These are phyloP conservation scores for Podilymbus podiceps DNA, from an alignment of 2,113 vertebrate genomes.

Conservation along the genomic window DNA sequence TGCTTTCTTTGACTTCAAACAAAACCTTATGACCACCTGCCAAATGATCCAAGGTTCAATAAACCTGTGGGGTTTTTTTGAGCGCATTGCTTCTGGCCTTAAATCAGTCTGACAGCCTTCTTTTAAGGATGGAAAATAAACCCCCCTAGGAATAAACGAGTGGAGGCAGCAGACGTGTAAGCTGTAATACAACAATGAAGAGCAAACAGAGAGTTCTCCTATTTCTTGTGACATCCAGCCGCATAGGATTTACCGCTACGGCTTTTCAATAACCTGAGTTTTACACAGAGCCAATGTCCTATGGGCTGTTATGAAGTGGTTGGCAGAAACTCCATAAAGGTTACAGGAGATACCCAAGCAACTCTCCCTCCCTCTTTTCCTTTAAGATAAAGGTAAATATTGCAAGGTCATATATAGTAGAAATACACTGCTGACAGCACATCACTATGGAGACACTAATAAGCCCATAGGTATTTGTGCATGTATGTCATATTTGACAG, in stretches of 20 bases:
- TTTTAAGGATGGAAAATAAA: slow-evolving; percentile 52
- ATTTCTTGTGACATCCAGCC: slow-evolving; percentile 1
- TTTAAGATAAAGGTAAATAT: slow-evolving; percentile 11
- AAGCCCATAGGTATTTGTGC: slow-evolving; percentile 4
- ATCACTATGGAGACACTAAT: not conserved
- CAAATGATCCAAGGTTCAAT: slow-evolving; percentile 31
- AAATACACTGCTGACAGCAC: not conserved
- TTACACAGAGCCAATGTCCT: not conserved
- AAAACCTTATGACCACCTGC: slow-evolving; percentile 42
- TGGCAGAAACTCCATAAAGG: not conserved
- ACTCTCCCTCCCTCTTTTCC: not conserved
- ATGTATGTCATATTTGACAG: slow-evolving; percentile 12
- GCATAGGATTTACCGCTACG: not conserved
- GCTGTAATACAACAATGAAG: slow-evolving; percentile 15
- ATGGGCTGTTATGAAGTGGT: not conserved
- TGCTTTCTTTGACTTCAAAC: slow-evolving; percentile 32
- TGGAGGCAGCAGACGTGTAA: not conserved
- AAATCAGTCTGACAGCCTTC: slow-evolving; percentile 45
- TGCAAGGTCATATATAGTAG: not conserved
- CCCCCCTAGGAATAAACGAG: slow-evolving; percentile 7
- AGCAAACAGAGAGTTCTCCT: slow-evolving; percentile 33
- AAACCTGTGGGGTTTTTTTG: slow-evolving; percentile 16
- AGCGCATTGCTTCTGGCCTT: slow-evolving; percentile 40
- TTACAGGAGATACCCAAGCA: not conserved
- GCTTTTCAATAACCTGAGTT: not conserved